Base-by-base conservation (phyloP, 2,113 vertebrate genomes). In the Hucho hucho region DNA sequence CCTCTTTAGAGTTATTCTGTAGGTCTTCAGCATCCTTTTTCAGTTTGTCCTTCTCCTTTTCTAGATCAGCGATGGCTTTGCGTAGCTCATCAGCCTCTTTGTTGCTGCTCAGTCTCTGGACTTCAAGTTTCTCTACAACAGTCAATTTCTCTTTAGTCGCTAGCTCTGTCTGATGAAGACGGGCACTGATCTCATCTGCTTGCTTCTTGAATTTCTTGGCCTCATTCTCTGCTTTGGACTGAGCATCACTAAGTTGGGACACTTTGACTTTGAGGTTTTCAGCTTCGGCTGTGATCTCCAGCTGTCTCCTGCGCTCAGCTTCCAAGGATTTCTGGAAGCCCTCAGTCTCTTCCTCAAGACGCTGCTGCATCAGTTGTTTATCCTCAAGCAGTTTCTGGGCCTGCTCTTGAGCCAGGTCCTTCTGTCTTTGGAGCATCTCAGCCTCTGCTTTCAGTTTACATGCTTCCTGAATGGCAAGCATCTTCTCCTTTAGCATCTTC, bases 1-100 rank as follows among this genome's bases (percentile, higher is more conserved):
- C 98, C 97, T 99, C 97, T 95, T 98, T 95, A 0, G 97, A 95
- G 70, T 96, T 96, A 90, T 94, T 96, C 90, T 99, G 97, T 87
- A 98, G 94, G 76, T 94, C 84, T 4, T 90, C 92, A 1, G 97
- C 96, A 77, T 99, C 97, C 86, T 87, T 91, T 93, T 96, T 95
- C 81, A 99, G 95, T 85, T 93, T 97, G 88, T 92, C 92, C 90
- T 97, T 99, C 92, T 99, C 98, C 2, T 73, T 91, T 88, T 98
- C 96, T 89, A 99, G 94, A 59, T 95, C 94, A 0, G 95, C 87
- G 0, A 99, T 99, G 81, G 97, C 94, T 68, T 82, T 89, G 24
- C 95, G 92, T 69, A 98, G 94, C 61, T 91, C 93, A 28, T 92
- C 93, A 0, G 98, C 95, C 0, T 99, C 97, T 59, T 91, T 94